These are phyloP conservation scores for Leistus spinibarbis DNA, from an alignment of 2,888 invertebrate genomes.

Conservation along the genomic window DNA sequence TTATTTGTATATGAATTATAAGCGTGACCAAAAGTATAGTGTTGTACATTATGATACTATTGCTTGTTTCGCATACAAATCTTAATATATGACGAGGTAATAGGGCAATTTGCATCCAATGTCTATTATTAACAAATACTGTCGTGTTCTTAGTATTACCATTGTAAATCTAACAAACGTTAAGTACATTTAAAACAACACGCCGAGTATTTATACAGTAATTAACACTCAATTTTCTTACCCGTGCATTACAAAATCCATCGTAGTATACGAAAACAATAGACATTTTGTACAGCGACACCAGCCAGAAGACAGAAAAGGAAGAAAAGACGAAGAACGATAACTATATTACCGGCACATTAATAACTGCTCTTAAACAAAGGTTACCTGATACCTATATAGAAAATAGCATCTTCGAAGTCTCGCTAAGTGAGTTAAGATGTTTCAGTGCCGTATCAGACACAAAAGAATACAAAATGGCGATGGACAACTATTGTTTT, in stretches of 20 bases:
- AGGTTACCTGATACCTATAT: constrained; percentile 9
- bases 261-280: constrained; percentile 4
- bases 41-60: no score
- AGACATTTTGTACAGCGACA: background rate
- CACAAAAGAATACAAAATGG: background rate
- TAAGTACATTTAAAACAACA: background rate
- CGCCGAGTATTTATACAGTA: background rate
- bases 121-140: background rate
- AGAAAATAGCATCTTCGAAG: constrained; percentile 1
- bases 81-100: background rate
- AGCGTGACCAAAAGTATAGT: no score
- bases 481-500: background rate
- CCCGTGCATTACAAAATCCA: background rate
- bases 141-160: background rate
- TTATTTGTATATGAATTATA: no score
- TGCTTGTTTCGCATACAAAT: background rate
- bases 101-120: background rate
- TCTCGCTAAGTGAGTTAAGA: constrained; percentile 7
- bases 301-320: background rate
- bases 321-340: constrained; percentile 6
- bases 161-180: background rate
- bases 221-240: constrained; percentile 2
- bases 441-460: background rate
- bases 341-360: constrained; percentile 13
- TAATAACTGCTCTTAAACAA: constrained; percentile 17